These are phyloP conservation scores for Eublepharis macularius DNA, from an alignment of 2,113 vertebrate genomes.

Conservation along the genomic window DNA sequence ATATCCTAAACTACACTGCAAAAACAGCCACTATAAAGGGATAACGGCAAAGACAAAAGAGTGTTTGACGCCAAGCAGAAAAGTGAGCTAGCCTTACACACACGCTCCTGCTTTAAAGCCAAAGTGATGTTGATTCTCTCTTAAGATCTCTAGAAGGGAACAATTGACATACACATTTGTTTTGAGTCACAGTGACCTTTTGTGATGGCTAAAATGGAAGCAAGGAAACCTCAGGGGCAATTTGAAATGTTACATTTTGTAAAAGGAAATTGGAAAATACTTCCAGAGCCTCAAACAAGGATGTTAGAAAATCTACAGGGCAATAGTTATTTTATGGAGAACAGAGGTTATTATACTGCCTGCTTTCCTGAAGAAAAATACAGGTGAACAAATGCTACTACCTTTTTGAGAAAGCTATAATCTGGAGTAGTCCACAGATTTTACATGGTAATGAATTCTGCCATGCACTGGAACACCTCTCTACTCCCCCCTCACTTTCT, in stretches of 20 bases:
- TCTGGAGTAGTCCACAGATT: neutral
- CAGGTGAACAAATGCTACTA: neutral
- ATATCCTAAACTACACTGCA: neutral
- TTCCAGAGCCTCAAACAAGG: slow-evolving; percentile 5
- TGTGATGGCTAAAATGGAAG: neutral
- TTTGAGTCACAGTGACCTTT: slow-evolving; percentile 7
- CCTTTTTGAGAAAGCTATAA: neutral
- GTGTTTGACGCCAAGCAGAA: neutral
- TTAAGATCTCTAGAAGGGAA: slow-evolving; percentile 1
- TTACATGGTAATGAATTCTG: neutral
- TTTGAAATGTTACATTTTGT: slow-evolving; percentile 24
- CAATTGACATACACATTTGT: slow-evolving; percentile 15
- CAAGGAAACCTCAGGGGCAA: neutral
- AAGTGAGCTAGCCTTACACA: neutral
- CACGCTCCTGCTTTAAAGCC: slow-evolving; percentile 10
- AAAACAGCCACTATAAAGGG: neutral
- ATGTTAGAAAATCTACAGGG: neutral
- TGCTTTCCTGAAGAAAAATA: neutral
- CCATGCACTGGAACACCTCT: neutral
- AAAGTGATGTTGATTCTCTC: slow-evolving; percentile 12
- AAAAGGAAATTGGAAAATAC: slow-evolving; percentile 20
- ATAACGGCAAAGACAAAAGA: neutral
- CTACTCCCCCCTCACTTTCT: neutral
- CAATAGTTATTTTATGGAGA: slow-evolving; percentile 25
- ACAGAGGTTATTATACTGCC: slow-evolving; percentile 22